Evolutionary conservation across 2,888 invertebrate genomes (phyloP), one percentile per base, ranked within the genome.

Genomic region (Cheiracanthium punctorium): DNA sequence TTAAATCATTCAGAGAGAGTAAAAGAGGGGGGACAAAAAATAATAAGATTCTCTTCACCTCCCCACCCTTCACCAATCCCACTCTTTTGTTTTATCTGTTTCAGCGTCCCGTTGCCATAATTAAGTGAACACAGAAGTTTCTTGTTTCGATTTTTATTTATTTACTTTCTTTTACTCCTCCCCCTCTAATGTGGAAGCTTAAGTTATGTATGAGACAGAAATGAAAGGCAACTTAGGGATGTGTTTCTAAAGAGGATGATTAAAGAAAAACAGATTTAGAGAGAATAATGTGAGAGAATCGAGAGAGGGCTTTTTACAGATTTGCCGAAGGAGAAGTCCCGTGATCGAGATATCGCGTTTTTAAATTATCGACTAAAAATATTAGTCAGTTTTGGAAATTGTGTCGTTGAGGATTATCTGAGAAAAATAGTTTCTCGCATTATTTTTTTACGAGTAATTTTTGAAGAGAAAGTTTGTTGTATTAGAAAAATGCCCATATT

Each of bases 181-280:
- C 20, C 52, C 58, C 24, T 24, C 30, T 74, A 82, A 77, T 77
- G 72, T 77, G 20, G 37, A 71, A 74, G 69, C 74, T 79, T 84
- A 74, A 84, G 84, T 79, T 79, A 84, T 84, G 84, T 84, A 84
- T 84, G 84, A 84, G 58, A 48, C n/a, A n/a, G 32, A 74, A 73
- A 79, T 69, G 69, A 69, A 37, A 12, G 24, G 58, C 52, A 69
- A 73, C 84, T 79, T 84, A 84, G 79, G 74, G 84, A 84, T 84
- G 84, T 73, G 79, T 82, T 82, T 84, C 79, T 67, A 69, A 48
- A 72, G 29, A 8, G 52, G 32, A 72, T 80, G 84, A 84, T 84
- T 84, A 84, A 84, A 84, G 84, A 79, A 84, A 84, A 84, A 84
- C 84, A 84, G 69, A 67, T 79, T 73, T 65, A 41, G 41, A 48